Conservation (phyloP, 2,113 vertebrate genomes). For the Pygoscelis antarcticus region DNA sequence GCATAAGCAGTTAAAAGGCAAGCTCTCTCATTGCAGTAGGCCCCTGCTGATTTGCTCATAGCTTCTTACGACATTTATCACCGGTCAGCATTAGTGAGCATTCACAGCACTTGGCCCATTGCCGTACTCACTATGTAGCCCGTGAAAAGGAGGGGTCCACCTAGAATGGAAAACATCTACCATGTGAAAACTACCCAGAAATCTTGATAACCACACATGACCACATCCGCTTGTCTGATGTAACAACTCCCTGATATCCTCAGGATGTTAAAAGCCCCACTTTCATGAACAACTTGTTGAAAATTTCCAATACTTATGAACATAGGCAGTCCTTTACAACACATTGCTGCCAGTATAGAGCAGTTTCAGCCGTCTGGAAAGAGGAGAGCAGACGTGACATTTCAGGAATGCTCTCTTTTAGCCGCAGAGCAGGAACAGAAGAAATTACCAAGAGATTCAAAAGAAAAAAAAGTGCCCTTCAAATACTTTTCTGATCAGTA, state of each 20-base stretch:
- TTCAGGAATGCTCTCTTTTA: not conserved
- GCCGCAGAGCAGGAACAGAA: not conserved
- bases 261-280: not conserved
- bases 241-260: not conserved
- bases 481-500: not conserved
- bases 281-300: not conserved
- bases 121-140: accelerated
- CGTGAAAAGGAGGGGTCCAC: not conserved
- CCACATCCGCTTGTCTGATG: not conserved
- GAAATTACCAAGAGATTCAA: not conserved
- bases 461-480: not conserved
- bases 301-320: not conserved
- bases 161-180: not conserved
- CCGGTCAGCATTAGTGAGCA: accelerated
- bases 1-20: not conserved
- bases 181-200: not conserved
- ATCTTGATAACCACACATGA: not conserved
- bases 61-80: not conserved
- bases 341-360: not conserved
- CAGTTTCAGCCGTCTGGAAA: not conserved
- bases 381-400: not conserved
- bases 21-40: not conserved
- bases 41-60: not conserved
- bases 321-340: not conserved
- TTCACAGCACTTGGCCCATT: accelerated